Evolutionary conservation across 2,888 invertebrate genomes (phyloP), one percentile per base, ranked within the genome.

Genomic region (Ochropleura leucogaster): DNA sequence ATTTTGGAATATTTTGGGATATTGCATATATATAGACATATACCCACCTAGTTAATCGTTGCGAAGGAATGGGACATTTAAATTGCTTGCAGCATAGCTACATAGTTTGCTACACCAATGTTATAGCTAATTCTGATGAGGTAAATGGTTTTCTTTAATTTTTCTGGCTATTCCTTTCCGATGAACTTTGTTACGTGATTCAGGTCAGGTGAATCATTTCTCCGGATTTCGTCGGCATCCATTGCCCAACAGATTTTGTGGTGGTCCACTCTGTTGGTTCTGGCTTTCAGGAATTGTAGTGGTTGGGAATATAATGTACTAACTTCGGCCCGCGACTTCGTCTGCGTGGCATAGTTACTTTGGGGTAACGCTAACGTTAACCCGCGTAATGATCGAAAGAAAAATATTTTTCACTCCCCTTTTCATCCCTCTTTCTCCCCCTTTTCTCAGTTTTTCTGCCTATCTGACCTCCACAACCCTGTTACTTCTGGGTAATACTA

Each of bases 1-100:
- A 72, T 80, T 83, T 77, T 77, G 74, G 75, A 74, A 85, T 87
- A 84, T 84, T 71, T 79, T 64, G 73, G 78, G 82, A 75, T 85
- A 77, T 85, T 82, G 82, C 82, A 82, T 68, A 49, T 62, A 59
- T 81, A 65, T 71, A 57, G 79, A 72, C 60, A 66, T 66, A 65
- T 47, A 66, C 44, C 53, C 62, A 55, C 75, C 70, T 62, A 83
- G 84, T 66, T 72, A 47, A 74, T 42, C n/a, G 44, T 84, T 84
- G 85, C 82, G 85, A 42, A 80, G 84, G 66, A 74, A 80, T 60
- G 49, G 51, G 40, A 57, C 46, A 60, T 69, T 64, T 49, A 74
- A 12, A 10, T 69, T 1, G 60, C 60, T 84, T 84, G 59, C 68
- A 66, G 53, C 64, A 80, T 47, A 49, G 49, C n/a, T 55, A 4